phyloP scores from a whole-genome alignment of 2,113 vertebrate species.

The Callipepla squamata region DNA sequence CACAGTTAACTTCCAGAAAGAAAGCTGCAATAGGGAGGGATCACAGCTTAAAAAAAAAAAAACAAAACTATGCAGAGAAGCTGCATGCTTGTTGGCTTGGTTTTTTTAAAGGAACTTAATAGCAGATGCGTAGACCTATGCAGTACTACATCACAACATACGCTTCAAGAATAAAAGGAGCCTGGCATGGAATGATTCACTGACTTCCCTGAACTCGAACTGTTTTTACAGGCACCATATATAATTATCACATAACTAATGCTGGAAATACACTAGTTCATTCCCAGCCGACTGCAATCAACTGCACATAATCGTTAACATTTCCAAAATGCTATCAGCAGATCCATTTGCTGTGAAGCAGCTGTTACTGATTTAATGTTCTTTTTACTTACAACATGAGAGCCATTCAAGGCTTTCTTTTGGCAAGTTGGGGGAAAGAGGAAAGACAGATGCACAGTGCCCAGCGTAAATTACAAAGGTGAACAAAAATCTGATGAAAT shows the following conservation, averaged over 20 bases:
- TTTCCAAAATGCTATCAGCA: constrained; percentile 20
- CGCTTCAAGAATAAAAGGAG: not conserved
- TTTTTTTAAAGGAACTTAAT: not conserved
- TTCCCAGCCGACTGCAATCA: not conserved
- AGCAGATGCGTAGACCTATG: not conserved
- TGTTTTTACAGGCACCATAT: not conserved
- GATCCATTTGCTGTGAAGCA: constrained; percentile 17
- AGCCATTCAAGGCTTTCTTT: constrained; percentile 3
- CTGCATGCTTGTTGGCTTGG: too few relatives aligned
- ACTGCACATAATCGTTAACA: not conserved
- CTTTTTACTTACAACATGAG: not conserved
- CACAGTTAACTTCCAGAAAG: not conserved
- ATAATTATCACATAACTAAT: not conserved
- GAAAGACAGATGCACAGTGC: not conserved
- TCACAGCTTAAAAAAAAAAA: not conserved
- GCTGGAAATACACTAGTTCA: not conserved
- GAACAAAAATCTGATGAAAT: not conserved
- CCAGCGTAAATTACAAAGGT: not conserved
- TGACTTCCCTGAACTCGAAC: not conserved
- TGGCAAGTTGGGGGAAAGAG: not conserved
- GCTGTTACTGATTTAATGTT: constrained; percentile 19
- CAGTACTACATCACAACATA: not conserved
- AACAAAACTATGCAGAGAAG: not conserved
- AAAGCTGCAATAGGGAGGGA: not conserved
- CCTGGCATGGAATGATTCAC: not conserved